phyloP scores from a whole-genome alignment of 2,797 vertebrate species.

The Sebastes matsubarae region DNA sequence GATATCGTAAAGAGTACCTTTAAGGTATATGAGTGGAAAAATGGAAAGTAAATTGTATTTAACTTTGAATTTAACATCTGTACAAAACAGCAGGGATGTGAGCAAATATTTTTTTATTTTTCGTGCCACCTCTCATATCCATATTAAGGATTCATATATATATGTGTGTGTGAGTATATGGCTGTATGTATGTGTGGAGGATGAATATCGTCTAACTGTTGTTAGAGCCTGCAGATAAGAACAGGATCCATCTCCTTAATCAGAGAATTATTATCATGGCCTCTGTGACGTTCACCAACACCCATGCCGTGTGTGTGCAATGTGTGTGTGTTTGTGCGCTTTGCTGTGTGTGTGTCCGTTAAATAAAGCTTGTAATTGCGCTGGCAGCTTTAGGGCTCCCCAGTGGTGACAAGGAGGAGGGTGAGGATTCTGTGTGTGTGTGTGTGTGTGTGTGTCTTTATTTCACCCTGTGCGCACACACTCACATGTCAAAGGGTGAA shows the following conservation, averaged over 20 bases:
- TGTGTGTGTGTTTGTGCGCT: not conserved
- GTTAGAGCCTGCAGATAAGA: slow-evolving; percentile 58
- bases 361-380: slow-evolving; percentile 73
- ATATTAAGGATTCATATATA: not conserved
- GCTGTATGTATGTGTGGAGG: not conserved
- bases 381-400: slow-evolving; percentile 68
- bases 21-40: not conserved
- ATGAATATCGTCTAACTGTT: slow-evolving; percentile 18
- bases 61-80: not conserved
- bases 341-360: slow-evolving; percentile 14
- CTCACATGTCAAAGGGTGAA: slow-evolving; percentile 50
- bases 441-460: not conserved
- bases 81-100: not conserved
- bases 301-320: not conserved
- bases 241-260: slow-evolving; percentile 61
- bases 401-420: slow-evolving; percentile 37
- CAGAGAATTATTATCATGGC: slow-evolving; percentile 67
- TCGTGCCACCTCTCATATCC: slow-evolving; percentile 9
- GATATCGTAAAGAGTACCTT: not conserved
- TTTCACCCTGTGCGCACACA: not conserved
- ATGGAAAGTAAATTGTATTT: not conserved
- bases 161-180: not conserved
- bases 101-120: not conserved
- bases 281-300: slow-evolving; percentile 26
- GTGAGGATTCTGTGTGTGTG: not conserved